Base-by-base conservation (phyloP, 2,888 invertebrate genomes). In the Pachliopta kotzebuea region DNA sequence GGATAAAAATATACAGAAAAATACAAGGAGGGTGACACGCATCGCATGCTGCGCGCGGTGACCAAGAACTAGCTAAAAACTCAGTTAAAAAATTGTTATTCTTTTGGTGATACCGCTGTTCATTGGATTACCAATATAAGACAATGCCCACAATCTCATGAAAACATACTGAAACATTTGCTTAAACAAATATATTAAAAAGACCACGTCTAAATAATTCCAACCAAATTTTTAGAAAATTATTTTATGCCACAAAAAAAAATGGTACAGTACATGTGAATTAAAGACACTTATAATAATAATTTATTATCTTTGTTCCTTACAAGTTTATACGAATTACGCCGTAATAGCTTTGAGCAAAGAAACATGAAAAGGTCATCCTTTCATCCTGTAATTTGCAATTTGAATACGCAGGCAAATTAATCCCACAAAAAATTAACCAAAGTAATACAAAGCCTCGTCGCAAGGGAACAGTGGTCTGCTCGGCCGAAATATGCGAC, bases 321-420 rank as follows among this genome's bases (percentile, higher is more conserved):
- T 45, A 45, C n/a, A 31, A 29, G 64, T 63, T 58, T 66, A 67
- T 52, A 57, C 67, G 49, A 67, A 68, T 67, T 66, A 70, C 71
- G 73, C 74, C 72, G 71, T 70, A 69, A 63, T 60, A 72, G 67
- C 71, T 71, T 68, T 67, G 70, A 68, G 69, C 69, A 72, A 71
- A 72, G 53, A 75, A 76, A 79, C 77, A 79, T 76, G 77, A 82
- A 85, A 85, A 83, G 84, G 83, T 83, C 80, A 84, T 79, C 78
- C 84, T 81, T 86, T 85, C 84, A 86, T 86, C 80, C 83, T 85
- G 80, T 82, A 85, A 88, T 88, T 86, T 86, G 87, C 85, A 86
- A 87, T 90, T 88, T 88, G 87, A 86, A 90, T 89, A 84, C 88
- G 84, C 85, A 87, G 87, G 88, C 88, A 89, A 88, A 89, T 88